Evolutionary conservation across 2,797 vertebrate genomes (phyloP), one percentile per base, ranked within the genome.

Genomic region (Sebastes variabilis): DNA sequence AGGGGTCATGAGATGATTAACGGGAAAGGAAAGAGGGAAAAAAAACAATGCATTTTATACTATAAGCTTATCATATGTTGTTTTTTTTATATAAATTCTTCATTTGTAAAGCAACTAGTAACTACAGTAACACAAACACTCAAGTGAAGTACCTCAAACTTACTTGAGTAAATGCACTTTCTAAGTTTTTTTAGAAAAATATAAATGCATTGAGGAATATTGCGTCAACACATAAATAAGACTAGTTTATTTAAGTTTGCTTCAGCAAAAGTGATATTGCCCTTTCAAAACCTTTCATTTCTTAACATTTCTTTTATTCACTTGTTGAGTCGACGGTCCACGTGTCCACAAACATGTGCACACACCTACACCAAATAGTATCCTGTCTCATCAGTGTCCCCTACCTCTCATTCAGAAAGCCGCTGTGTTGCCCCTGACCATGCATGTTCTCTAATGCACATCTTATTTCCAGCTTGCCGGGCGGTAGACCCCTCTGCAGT

Each of bases 381-480:
- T 49, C 10, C 27, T 56, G 62, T 75, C 59, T 75, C 60, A 56
- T 86, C 79, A 58, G 52, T 87, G 83, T 84, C 87, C 67, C 83
- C 76, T 78, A 77, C 86, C 82, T 91, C 79, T 89, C 87, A 92
- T 90, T 93, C 85, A 93, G 62, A 86, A 87, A 85, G 70, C 82
- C 42, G 52, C 76, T 74, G 61, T 58, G 77, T 70, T 69, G 81
- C 66, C 78, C 86, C 93, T 83, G 83, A 89, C 87, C 72, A 65
- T 79, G 87, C 86, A 82, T 81, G 84, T 84, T 93, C 94, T 88
- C 77, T 82, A 52, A 87, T 93, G 90, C 91, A 93, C 94, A 92
- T 94, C 92, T 94, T 93, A 94, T 94, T 94, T 95, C 91, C 93
- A 94, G 94, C 92, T 86, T 86, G 77, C 82, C 27, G 27, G 93